Evolutionary conservation across 1,140 invertebrate species (phyloP), one percentile per base, ranked within the genome.

Genomic region (Fopius arisanus): DNA sequence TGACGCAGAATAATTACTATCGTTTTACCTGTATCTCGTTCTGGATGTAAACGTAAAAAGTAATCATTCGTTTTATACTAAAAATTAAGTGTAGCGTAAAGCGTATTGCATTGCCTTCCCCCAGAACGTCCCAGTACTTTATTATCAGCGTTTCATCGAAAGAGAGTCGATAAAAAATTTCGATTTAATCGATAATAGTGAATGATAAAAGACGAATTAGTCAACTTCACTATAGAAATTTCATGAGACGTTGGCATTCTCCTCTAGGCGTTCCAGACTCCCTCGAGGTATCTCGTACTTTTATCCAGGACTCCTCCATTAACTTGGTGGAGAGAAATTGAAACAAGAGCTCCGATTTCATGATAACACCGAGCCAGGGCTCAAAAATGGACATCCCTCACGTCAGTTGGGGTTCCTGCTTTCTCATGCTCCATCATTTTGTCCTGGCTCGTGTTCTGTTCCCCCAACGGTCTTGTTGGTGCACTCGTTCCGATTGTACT

Each of bases 371-470:
- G 75, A 70, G 72, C 67, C 73, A 74, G 72, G 28, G 48, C 70
- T 75, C 78, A 93, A 83, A 94, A 93, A 84, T 93, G 91, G 73
- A 94, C 90, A 81, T 93, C 92, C 75, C 92, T 89, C 74, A 96
- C 93, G 84, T 95, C 94, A 72, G 94, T 95, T 51, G 94, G 94
- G 23, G 94, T 96, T 73, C 91, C 91, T 43, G 94, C 93, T 85
- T 93, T 93, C 79, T 91, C 92, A 83, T 92, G 87, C 54, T 89
- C 87, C 69, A 85, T 84, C 48, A 90, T 87, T 83, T 92, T 92
- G 80, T 90, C 89, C 76, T 84, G 80, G 77, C 84, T 87, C 70
- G 84, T 83, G 70, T 81, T 87, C 72, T 88, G 86, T 76, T 87
- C 82, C 80, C 83, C 84, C 82, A 84, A 72, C 67, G 79, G 81